Base-by-base conservation (phyloP, 2,113 vertebrate species). In the Rousettus leschenaultii region DNA sequence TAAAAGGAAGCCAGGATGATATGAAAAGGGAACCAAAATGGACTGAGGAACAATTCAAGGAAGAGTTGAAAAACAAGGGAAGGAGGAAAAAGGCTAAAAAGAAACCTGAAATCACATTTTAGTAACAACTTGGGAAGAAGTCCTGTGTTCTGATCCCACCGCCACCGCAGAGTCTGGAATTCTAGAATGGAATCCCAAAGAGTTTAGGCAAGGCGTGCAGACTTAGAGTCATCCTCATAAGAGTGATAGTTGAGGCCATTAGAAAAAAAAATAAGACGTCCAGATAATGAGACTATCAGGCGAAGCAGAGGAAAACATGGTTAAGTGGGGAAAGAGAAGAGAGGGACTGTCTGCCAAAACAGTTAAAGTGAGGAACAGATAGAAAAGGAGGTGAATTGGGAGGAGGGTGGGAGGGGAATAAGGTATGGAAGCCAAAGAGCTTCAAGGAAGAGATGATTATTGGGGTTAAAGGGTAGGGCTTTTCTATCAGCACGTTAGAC, bases 1-100 rank as follows among this genome's bases (percentile, higher is more conserved):
- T 78, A 77, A 77, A 66, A 89, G 28, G 40, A 94, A 95, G 80
- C 43, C 61, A 77, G n/a, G 30, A 57, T 80, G 84, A 80, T 73
- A 63, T 21, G 63, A 82, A 92, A 85, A 93, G n/a, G 30, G 45
- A 96, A 75, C 26, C 57, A 92, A 85, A 87, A 91, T n/a, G 53
- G 30, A 75, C 30, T 66, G 19, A 92, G 33, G 6, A 83, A 61
- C 48, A 79, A 55, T 71, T 78, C 40, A 91, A 48, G n/a, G 18
- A 94, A 66, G 59, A 61, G 43, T 30, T 68, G 26, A 96, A 75
- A 86, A 77, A 6, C 22, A 70, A 74, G 24, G 28, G 13, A 55
- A 43, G 43, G 33, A 15, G 14, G 26, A 40, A 26, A 38, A 16
- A 18, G 28, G 26, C 45, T 57, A 40, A 30, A 71, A 94, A 73